Conservation (phyloP, 2,888 invertebrate genomes). For the Aleiodes leptofemur region DNA sequence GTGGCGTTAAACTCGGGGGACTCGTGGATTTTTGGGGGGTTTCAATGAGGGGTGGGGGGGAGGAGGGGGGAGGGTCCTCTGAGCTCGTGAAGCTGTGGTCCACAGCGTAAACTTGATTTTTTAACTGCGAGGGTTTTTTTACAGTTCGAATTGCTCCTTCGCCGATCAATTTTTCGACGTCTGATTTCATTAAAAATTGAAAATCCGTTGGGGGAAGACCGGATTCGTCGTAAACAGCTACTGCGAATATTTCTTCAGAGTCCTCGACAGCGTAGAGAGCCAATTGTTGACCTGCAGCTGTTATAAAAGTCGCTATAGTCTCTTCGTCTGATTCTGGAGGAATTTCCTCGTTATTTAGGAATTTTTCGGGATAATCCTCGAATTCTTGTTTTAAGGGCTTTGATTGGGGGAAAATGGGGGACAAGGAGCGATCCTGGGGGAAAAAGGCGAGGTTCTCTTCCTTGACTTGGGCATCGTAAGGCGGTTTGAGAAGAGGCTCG, state of each 20-base stretch:
- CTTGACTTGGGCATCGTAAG: background rate
- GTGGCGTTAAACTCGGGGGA: no score
- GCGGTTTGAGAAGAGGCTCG: background rate
- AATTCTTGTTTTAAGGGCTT: background rate
- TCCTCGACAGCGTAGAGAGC: slow-evolving; percentile 73
- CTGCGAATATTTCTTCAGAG: slow-evolving; percentile 72
- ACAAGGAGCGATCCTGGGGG: background rate
- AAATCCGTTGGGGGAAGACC: slow-evolving; percentile 72
- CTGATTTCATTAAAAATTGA: slow-evolving; percentile 72
- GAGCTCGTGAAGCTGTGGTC: background rate
- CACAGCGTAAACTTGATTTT: slow-evolving; percentile 56
- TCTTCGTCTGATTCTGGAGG: slow-evolving; percentile 67
- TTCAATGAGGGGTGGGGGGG: background rate
- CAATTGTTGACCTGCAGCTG: slow-evolving; percentile 70
- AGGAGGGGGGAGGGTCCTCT: background rate
- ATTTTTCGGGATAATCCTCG: background rate
- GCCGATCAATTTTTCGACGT: slow-evolving; percentile 72
- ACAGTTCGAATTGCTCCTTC: slow-evolving; percentile 73
- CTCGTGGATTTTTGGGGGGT: no score
- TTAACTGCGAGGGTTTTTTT: slow-evolving; percentile 70
- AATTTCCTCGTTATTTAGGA: background rate
- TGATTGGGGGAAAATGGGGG: background rate
- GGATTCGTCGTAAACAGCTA: slow-evolving; percentile 72
- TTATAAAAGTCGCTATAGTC: slow-evolving; percentile 73
- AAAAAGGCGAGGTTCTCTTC: slow-evolving; percentile 1